Percentiles rank a stretch among this genome's conserved stretches.
Conservation (phyloP, 2,113 vertebrate species). For the Pteruthius melanotis region DNA sequence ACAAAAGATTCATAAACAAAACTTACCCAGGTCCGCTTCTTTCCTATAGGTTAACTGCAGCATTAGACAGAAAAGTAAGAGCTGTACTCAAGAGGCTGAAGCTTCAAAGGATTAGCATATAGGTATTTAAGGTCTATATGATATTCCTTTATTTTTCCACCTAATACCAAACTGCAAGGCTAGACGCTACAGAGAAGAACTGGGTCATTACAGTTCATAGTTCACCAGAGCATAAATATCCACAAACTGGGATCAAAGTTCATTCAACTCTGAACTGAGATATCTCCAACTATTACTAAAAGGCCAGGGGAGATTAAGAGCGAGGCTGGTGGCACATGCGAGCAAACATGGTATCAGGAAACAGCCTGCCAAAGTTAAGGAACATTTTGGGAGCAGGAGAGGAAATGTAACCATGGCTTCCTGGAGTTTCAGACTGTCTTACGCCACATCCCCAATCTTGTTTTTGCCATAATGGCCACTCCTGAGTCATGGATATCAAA, state of each 20-base stretch:
- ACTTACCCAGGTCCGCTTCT: background rate
- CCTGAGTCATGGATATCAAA: background rate
- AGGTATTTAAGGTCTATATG: background rate
- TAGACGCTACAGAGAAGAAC: background rate
- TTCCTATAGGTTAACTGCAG: background rate
- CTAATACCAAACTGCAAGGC: background rate
- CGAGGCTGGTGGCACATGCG: rapidly evolving
- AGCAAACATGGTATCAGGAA: background rate
- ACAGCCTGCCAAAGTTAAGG: background rate
- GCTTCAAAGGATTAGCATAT: background rate
- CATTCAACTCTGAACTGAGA: background rate
- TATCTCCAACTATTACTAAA: background rate
- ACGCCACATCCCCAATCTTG: background rate
- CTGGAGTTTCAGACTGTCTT: background rate
- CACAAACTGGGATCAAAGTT: background rate
- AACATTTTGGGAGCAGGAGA: background rate
- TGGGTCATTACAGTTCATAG: background rate
- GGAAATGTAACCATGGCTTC: rapidly evolving
- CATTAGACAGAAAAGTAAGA: background rate
- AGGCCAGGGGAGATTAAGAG: background rate
- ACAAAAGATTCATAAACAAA: background rate
- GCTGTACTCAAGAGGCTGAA: background rate
- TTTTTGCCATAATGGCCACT: background rate
- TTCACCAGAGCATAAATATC: background rate
- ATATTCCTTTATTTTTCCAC: background rate